A percentile compares a stretch with the other conserved stretches of the same genome.
Evolutionary conservation across 2,888 invertebrate species (phyloP).

Genomic region (Pyrocoelia pectoralis): DNA sequence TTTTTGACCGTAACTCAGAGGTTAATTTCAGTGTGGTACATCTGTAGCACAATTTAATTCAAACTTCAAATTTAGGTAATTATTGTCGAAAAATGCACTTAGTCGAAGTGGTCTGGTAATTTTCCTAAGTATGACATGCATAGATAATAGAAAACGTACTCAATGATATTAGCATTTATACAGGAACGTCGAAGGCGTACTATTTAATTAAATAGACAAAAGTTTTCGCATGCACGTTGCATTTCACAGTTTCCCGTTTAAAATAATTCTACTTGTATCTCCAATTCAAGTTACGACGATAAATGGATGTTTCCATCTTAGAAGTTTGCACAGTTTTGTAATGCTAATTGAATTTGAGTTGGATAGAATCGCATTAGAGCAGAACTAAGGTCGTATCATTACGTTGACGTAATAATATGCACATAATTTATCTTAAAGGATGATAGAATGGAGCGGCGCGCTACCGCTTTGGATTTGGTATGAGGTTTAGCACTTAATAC

Average conservation of each 20-base stretch:
- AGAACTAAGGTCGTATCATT: conserved; percentile 25
- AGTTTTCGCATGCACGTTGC: background rate
- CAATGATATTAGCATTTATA: too few species aligned
- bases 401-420: conserved; percentile 23
- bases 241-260: background rate
- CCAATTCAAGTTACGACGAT: background rate
- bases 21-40: too few species aligned
- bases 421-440: conserved; percentile 25
- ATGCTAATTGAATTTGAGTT: conserved; percentile 22
- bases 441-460: conserved; percentile 11
- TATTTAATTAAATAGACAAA: too few species aligned
- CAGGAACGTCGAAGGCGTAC: too few species aligned
- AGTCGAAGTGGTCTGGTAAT: too few species aligned
- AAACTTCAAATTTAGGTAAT: too few species aligned
- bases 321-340: conserved; percentile 20
- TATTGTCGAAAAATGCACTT: too few species aligned
- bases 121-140: too few species aligned
- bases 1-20: too few species aligned
- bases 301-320: conserved; percentile 17
- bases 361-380: conserved; percentile 24
- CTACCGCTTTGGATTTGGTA: conserved; percentile 11
- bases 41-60: too few species aligned
- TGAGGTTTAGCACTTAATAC: conserved; percentile 30
- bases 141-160: too few species aligned
- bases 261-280: background rate